Evolutionary conservation across 2,113 vertebrate genomes (phyloP), one percentile per base, ranked within the genome.

Genomic region (Hystrix brachyura): DNA sequence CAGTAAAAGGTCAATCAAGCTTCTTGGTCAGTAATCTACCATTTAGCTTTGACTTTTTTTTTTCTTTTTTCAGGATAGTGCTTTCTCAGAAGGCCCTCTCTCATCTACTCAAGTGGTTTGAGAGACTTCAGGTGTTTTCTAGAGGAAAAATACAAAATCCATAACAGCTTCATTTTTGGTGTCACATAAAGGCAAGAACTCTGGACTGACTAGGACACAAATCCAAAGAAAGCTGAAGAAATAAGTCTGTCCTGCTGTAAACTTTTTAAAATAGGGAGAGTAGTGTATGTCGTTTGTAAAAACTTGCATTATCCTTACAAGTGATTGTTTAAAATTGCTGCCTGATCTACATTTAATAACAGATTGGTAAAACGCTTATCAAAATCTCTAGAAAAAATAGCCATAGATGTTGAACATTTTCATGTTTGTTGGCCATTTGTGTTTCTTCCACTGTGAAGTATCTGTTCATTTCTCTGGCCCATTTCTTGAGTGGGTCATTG

Each of bases 121-220:
- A 29, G 71, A 76, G 46, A 51, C 25, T 48, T 48, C 43, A 76
- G 23, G 14, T 76, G 51, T 76, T 48, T 76, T 29, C 51, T 76
- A 43, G 29, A 69, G 65, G 65, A 84, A 97, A 79, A 93, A 71
- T 78, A 6, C 14, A 96, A 81, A 85, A 64, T 74, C 14, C 48
- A 32, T 25, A 71, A 32, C 27, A 64, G 18, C 17, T 65, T 91
- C 34, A 32, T 78, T 62, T 55, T 21, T 59, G 57, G 9, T 27
- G 11, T 48, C 38, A 59, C 18, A 57, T 62, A 83, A 96, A 95
- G 7, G 32, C 43, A 83, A 83, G 78, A 25, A 7, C 13, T 60
- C 38, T 46, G n/a, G 25, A 78, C 21, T 59, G 23, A 53, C 1
- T 7, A 93, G 14, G 2, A 7, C 15, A 43, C 18, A 81, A 51